phyloP scores from a whole-genome alignment of 1,140 invertebrate species.

The Radopholus similis region DNA sequence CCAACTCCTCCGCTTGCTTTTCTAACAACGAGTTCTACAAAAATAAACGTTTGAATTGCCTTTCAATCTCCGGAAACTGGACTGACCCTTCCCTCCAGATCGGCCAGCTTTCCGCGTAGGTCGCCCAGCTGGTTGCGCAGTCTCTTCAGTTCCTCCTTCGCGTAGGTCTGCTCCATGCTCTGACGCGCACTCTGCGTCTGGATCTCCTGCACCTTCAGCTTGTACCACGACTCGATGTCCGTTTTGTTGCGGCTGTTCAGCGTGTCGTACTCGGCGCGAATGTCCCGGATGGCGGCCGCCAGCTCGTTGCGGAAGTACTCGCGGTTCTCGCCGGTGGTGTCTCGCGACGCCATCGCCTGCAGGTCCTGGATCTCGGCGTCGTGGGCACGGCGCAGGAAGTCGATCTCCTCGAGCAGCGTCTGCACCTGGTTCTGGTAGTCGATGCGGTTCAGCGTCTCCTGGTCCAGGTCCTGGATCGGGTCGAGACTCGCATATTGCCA shows the following conservation, averaged over 20 bases:
- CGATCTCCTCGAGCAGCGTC: slow-evolving; percentile 58
- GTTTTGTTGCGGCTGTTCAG: slow-evolving; percentile 32
- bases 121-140: slow-evolving; percentile 62
- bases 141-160: slow-evolving; percentile 64
- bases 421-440: slow-evolving; percentile 60
- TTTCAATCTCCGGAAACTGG: neutral
- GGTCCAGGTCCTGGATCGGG: slow-evolving; percentile 52
- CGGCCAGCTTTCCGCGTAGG: slow-evolving; percentile 62
- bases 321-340: slow-evolving; percentile 64
- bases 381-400: slow-evolving; percentile 56
- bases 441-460: slow-evolving; percentile 58
- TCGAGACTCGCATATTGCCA: neutral
- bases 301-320: slow-evolving; percentile 64
- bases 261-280: slow-evolving; percentile 64
- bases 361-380: slow-evolving; percentile 64
- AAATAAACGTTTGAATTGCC: neutral
- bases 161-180: slow-evolving; percentile 64
- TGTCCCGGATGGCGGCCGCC: slow-evolving; percentile 64
- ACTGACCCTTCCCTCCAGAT: slow-evolving; percentile 63
- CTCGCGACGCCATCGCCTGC: slow-evolving; percentile 63
- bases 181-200: slow-evolving; percentile 63
- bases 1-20: slow-evolving; percentile 62
- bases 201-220: slow-evolving; percentile 63
- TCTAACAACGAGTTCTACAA: slow-evolving; percentile 63
- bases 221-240: slow-evolving; percentile 62